A percentile compares a stretch with the other conserved stretches of the same genome.
Conservation (phyloP, 2,797 vertebrate species). For the Myotis planiceps region DNA sequence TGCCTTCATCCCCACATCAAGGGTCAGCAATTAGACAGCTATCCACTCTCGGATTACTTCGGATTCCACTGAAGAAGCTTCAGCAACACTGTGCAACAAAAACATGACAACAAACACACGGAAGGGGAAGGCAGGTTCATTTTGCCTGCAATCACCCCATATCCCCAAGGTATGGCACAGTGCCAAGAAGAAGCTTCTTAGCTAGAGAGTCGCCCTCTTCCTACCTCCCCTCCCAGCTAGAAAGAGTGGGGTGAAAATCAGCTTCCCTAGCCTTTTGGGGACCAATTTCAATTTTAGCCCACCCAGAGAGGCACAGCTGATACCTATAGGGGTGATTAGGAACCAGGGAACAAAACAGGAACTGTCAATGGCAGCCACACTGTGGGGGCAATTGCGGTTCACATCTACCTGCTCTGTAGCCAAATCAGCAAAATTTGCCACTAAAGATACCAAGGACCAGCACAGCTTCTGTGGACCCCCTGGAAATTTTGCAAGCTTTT, state of each 20-base stretch:
- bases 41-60: not conserved
- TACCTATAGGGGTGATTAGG: not conserved
- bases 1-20: not conserved
- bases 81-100: not conserved
- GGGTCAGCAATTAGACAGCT: not conserved
- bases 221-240: not conserved
- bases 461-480: accelerated
- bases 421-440: not conserved
- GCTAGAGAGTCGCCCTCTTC: not conserved
- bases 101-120: not conserved
- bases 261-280: not conserved
- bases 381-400: not conserved
- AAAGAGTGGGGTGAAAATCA: not conserved
- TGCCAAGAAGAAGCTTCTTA: not conserved
- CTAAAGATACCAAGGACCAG: not conserved
- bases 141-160: not conserved
- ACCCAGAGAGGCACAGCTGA: not conserved
- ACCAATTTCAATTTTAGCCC: not conserved
- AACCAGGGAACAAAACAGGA: not conserved
- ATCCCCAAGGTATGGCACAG: not conserved
- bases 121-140: not conserved
- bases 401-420: not conserved
- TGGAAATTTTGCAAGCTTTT: not conserved
- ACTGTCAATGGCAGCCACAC: not conserved
- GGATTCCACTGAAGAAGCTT: not conserved